phyloP scores from a whole-genome alignment of 2,888 invertebrate genomes.

The Entomobrya proxima region DNA sequence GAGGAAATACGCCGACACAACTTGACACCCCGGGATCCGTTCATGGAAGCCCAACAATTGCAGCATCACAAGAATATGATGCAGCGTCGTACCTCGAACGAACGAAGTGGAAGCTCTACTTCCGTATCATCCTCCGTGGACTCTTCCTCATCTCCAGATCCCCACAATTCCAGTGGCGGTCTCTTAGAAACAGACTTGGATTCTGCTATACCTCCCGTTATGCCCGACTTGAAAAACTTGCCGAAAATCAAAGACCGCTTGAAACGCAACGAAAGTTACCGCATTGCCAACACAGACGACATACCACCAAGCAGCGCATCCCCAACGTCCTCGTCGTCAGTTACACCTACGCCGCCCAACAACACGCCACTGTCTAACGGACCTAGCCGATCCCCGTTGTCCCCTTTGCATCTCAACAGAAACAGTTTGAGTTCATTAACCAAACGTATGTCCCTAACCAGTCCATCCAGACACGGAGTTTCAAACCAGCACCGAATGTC shows the following conservation, averaged over 20 bases:
- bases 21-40: constrained; percentile 71
- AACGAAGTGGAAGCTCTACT: constrained; percentile 15
- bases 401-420: constrained; percentile 53
- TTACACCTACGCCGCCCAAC: background rate
- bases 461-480: background rate
- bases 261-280: constrained; percentile 75
- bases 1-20: constrained; percentile 75
- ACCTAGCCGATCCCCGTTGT: constrained; percentile 43
- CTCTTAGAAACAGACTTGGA: constrained; percentile 75
- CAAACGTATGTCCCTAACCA: constrained; percentile 39
- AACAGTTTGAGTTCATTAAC: constrained; percentile 35
- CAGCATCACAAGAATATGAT: background rate
- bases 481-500: background rate
- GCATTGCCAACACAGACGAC: constrained; percentile 74
- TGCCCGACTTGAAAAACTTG: constrained; percentile 74
- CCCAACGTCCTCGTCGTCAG: too few species aligned
- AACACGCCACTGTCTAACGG: background rate
- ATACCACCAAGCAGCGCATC: too few species aligned
- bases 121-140: constrained; percentile 32
- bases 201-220: constrained; percentile 75
- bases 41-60: constrained; percentile 56
- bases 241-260: constrained; percentile 75
- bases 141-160: constrained; percentile 49
- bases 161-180: constrained; percentile 6
- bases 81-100: background rate